Percentiles rank a stretch among this genome's conserved stretches.
Conservation (phyloP, 2,797 vertebrate genomes). For the Echiichthys vipera region DNA sequence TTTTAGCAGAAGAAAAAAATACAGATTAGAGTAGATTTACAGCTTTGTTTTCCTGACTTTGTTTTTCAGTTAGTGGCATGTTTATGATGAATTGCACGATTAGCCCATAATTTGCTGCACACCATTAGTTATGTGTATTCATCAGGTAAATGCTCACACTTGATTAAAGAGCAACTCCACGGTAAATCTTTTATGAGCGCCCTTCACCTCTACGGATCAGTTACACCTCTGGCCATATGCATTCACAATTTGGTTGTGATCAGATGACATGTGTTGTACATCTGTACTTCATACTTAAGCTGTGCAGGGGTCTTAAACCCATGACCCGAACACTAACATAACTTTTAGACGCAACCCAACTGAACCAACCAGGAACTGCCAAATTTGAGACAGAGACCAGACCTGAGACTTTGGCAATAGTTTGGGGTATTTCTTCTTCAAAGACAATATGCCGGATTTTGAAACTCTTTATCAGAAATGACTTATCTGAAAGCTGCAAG, state of each 20-base stretch:
- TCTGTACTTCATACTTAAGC: background rate
- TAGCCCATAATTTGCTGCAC: constrained; percentile 47
- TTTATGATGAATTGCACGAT: constrained; percentile 20
- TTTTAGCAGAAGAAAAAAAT: background rate
- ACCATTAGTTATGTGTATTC: constrained; percentile 46
- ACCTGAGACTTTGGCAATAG: background rate
- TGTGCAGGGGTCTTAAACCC: background rate
- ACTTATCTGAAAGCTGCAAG: background rate
- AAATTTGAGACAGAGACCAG: background rate
- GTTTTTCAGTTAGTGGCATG: background rate
- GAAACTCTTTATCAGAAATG: background rate
- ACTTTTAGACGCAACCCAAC: background rate
- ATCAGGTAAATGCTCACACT: constrained; percentile 34
- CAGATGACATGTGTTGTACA: background rate
- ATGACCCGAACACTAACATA: accelerated
- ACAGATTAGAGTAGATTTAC: background rate
- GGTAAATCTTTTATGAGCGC: constrained; percentile 1
- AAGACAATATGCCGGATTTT: too few relatives aligned
- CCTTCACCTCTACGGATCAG: background rate
- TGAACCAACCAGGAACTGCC: background rate
- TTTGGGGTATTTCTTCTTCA: background rate
- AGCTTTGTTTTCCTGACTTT: background rate
- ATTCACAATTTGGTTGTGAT: background rate
- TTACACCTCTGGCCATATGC: background rate
- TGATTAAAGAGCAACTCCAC: constrained; percentile 33